Conservation (phyloP, 2,113 vertebrate genomes). For the Enhydra lutris region DNA sequence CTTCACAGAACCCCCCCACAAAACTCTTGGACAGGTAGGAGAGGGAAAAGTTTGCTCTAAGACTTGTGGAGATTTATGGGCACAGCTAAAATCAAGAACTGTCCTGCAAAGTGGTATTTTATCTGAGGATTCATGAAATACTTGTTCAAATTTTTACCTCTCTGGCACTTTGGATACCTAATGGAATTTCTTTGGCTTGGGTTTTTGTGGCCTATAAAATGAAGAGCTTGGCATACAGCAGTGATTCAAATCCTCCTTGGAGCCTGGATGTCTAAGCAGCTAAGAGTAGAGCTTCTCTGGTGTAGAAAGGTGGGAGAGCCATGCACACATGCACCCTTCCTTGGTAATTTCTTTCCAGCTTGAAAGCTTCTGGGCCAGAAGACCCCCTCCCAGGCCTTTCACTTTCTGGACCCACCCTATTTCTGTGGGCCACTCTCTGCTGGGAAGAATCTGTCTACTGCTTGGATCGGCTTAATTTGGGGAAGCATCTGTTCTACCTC, state of each 20-base stretch:
- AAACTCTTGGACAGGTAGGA: not conserved
- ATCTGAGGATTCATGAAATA: not conserved
- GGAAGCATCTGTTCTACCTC: slow-evolving; percentile 57
- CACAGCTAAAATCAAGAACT: not conserved
- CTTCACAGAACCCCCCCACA: not conserved
- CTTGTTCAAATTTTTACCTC: not conserved
- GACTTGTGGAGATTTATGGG: not conserved
- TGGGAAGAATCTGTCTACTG: not conserved
- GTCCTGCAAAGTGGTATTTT: not conserved
- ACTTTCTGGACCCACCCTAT: not conserved
- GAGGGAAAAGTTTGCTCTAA: not conserved
- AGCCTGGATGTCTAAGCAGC: not conserved
- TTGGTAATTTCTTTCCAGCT: not conserved
- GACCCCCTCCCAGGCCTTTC: not conserved
- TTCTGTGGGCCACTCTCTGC: slow-evolving; percentile 5
- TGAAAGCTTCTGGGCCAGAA: not conserved
- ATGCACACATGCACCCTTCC: not conserved
- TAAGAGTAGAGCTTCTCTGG: not conserved
- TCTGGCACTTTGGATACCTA: not conserved
- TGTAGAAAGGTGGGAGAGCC: not conserved
- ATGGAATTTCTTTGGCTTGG: not conserved
- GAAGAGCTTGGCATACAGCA: not conserved
- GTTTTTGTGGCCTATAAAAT: not conserved
- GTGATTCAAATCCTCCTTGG: not conserved
- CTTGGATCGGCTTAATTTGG: slow-evolving; percentile 23